phyloP scores from a whole-genome alignment of 2,797 vertebrate genomes.

The Peromyscus aztecus region DNA sequence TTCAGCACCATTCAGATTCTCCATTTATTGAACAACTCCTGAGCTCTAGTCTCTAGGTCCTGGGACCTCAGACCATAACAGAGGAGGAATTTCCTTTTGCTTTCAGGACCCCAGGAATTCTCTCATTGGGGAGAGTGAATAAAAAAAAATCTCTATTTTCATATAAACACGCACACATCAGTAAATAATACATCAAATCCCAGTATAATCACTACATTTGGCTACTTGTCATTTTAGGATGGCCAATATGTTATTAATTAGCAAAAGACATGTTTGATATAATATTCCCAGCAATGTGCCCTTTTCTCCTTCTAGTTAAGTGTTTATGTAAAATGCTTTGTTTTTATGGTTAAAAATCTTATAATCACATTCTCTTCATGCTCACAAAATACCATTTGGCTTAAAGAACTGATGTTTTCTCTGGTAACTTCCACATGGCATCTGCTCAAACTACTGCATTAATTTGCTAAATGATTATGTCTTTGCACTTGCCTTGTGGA shows the following conservation, averaged over 20 bases:
- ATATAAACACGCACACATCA: conserved; percentile 42
- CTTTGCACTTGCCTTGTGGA: conserved; percentile 75
- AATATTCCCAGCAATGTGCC: conserved; percentile 61
- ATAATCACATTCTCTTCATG: conserved; percentile 79
- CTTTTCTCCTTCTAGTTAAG: conserved; percentile 70
- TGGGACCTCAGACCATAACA: neutral
- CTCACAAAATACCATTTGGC: conserved; percentile 77
- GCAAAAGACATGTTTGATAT: conserved; percentile 67
- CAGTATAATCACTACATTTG: conserved; percentile 48
- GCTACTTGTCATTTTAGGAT: conserved; percentile 60
- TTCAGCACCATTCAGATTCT: neutral
- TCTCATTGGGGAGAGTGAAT: neutral
- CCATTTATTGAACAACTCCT: neutral
- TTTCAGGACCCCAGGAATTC: neutral
- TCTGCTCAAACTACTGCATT: conserved; percentile 77
- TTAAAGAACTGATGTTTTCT: conserved; percentile 80
- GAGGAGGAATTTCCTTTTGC: conserved; percentile 10
- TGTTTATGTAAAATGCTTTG: conserved; percentile 74
- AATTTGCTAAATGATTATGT: conserved; percentile 79
- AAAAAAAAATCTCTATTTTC: conserved; percentile 38
- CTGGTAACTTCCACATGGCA: conserved; percentile 75
- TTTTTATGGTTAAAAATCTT: conserved; percentile 79
- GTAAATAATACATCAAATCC: conserved; percentile 48
- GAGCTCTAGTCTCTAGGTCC: neutral
- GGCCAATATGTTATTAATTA: conserved; percentile 73